A percentile compares a stretch with the other conserved stretches of the same genome.
phyloP scores from a whole-genome alignment of 2,888 invertebrate species.

The Oxycera nigricornis region DNA sequence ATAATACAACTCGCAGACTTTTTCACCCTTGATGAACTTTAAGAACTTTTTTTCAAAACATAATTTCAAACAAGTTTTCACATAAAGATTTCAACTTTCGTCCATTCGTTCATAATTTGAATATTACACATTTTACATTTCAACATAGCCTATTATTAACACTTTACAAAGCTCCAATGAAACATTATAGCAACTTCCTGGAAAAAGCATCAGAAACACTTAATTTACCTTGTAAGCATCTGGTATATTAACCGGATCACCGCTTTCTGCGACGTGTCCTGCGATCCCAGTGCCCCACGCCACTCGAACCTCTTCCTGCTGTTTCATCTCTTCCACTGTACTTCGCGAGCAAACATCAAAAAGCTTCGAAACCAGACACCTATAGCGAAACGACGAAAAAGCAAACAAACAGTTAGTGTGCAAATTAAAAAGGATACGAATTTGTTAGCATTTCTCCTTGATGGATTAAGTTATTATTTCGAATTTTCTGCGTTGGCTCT shows the following conservation, averaged over 20 bases:
- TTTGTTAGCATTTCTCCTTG: not conserved
- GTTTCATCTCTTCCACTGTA: constrained; percentile 90
- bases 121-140: too few species aligned
- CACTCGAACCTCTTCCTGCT: constrained; percentile 89
- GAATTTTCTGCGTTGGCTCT: not conserved
- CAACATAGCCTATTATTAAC: too few species aligned
- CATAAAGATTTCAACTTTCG: too few species aligned
- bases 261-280: constrained; percentile 92
- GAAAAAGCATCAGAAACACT: not conserved
- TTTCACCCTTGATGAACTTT: too few species aligned
- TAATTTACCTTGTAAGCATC: constrained; percentile 86
- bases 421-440: constrained; percentile 23
- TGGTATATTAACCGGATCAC: constrained; percentile 92
- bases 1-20: too few species aligned
- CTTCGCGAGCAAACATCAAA: constrained; percentile 95
- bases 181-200: not conserved
- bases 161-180: too few species aligned
- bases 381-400: constrained; percentile 53
- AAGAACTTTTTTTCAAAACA: too few species aligned
- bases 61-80: too few species aligned
- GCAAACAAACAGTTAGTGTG: not conserved
- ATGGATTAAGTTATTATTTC: not conserved
- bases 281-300: constrained; percentile 96
- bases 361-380: constrained; percentile 89
- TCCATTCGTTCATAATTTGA: too few species aligned